Evolutionary conservation across 2,113 vertebrate species (phyloP).

Genomic region (Piprites chloris): DNA sequence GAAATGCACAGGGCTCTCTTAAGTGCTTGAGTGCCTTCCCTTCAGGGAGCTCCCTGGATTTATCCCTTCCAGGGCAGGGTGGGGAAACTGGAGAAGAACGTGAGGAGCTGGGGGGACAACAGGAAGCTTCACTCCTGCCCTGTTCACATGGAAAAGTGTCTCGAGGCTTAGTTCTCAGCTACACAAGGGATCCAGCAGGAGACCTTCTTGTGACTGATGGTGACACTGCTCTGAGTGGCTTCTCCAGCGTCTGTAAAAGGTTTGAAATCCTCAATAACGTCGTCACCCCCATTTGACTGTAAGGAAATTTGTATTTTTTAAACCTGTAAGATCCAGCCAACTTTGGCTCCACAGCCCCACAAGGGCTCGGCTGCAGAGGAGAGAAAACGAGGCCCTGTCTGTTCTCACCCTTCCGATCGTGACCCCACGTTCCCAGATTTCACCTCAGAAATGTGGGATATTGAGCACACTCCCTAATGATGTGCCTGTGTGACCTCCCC

Average conservation of each 20-base stretch:
- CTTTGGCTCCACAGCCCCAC: background rate
- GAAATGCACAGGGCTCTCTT: background rate
- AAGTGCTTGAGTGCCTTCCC: background rate
- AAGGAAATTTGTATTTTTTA: background rate
- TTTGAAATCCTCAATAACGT: background rate
- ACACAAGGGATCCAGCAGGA: background rate
- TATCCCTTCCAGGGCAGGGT: background rate
- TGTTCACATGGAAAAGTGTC: background rate
- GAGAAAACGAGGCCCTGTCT: background rate
- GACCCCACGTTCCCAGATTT: background rate
- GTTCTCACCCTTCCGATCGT: background rate
- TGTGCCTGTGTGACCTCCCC: background rate
- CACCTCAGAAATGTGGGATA: background rate
- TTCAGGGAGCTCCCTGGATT: background rate
- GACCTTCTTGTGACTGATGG: background rate
- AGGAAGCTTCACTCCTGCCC: background rate
- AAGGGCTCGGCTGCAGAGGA: background rate
- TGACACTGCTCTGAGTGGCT: rapidly evolving
- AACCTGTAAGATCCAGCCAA: background rate
- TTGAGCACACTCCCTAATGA: background rate
- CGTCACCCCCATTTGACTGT: background rate
- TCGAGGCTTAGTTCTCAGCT: background rate
- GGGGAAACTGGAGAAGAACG: background rate
- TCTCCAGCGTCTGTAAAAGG: rapidly evolving
- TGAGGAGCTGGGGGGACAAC: background rate